These are phyloP conservation scores for Tetragonula carbonaria DNA, from an alignment of 2,888 invertebrate species.

Conservation along the genomic window DNA sequence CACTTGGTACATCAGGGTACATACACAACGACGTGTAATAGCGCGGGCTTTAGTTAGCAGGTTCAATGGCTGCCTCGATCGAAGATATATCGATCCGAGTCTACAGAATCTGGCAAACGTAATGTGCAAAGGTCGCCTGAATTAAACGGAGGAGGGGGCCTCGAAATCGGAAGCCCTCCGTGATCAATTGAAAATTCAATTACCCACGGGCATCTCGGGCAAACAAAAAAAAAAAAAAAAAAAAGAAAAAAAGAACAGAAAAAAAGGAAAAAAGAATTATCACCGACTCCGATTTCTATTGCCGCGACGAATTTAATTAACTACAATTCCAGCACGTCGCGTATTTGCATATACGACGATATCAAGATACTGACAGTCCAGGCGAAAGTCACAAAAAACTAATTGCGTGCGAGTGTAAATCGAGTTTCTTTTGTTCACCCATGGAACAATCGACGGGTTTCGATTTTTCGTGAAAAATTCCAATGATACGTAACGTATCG, in stretches of 20 bases:
- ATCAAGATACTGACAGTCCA: neutral
- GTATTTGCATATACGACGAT: neutral
- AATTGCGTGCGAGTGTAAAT: too few relatives aligned
- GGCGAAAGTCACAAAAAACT: neutral
- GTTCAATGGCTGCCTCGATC: slow-evolving; percentile 34
- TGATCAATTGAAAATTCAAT: slow-evolving; percentile 2
- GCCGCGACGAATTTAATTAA: neutral
- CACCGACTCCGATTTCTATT: neutral
- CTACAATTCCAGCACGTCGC: neutral
- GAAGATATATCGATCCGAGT: slow-evolving; percentile 31
- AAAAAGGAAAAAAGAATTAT: neutral
- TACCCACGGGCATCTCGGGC: neutral
- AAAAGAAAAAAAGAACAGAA: too few relatives aligned
- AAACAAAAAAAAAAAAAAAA: too few relatives aligned
- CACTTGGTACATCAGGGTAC: slow-evolving; percentile 23
- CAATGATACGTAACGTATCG: neutral
- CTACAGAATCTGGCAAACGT: neutral
- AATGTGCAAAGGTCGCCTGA: neutral
- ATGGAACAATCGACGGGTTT: neutral
- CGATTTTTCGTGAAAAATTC: neutral
- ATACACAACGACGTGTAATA: slow-evolving; percentile 29
- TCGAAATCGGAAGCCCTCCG: neutral
- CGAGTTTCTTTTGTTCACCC: neutral
- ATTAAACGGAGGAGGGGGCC: neutral
- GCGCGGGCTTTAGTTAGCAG: slow-evolving; percentile 29